Conservation (phyloP, 2,113 vertebrate species). For the Zootoca vivipara region DNA sequence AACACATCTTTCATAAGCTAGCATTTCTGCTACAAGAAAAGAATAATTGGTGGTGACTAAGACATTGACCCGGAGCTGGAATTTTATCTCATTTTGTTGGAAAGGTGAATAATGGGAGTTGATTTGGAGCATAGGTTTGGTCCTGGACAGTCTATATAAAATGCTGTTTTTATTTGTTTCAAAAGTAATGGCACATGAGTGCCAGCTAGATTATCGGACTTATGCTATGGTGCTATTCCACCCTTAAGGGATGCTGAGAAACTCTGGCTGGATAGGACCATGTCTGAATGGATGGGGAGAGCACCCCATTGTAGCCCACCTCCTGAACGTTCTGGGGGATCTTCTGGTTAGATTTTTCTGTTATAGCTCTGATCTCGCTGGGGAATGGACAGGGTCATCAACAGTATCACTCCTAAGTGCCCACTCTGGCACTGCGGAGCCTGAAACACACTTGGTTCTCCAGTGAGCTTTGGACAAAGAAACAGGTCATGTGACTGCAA, state of each 20-base stretch:
- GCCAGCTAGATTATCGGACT: not conserved
- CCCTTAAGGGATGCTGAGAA: not conserved
- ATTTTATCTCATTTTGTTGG: too few species aligned
- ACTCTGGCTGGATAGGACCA: not conserved
- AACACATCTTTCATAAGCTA: not conserved
- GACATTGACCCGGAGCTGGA: not conserved
- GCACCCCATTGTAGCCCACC: too few species aligned
- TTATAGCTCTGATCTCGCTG: too few species aligned
- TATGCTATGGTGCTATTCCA: not conserved
- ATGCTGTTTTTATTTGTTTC: too few species aligned
- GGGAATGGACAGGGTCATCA: too few species aligned
- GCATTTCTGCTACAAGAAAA: slow-evolving; percentile 11
- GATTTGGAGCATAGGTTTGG: not conserved
- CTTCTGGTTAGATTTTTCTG: too few species aligned
- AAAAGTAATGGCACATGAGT: not conserved
- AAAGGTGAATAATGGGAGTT: not conserved
- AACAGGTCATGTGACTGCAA: too few species aligned
- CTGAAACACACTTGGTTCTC: too few species aligned
- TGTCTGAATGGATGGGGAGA: not conserved
- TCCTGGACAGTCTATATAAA: not conserved
- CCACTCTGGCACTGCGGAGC: too few species aligned
- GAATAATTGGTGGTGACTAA: not conserved
- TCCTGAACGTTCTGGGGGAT: too few species aligned
- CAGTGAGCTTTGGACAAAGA: too few species aligned
- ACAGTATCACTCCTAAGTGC: too few species aligned